Evolutionary conservation across 2,113 vertebrate genomes (phyloP).

Genomic region (Syngnathus floridae): DNA sequence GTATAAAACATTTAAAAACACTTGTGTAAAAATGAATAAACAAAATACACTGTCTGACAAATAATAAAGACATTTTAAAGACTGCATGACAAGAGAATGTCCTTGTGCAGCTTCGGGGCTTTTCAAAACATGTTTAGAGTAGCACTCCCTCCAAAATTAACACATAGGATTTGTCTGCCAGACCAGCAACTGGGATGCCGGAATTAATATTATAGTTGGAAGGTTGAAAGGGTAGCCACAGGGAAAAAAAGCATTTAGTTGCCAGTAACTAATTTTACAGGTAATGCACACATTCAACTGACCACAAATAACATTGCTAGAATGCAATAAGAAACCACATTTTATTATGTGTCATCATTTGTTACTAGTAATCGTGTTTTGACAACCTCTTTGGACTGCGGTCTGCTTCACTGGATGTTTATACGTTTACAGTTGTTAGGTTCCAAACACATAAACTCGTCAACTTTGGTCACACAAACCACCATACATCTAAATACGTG

Average conservation of each 20-base stretch:
- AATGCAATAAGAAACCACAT: constrained; percentile 11
- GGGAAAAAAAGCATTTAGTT: constrained; percentile 23
- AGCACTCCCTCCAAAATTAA: constrained; percentile 49
- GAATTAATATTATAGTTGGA: constrained; percentile 25
- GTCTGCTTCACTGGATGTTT: background rate
- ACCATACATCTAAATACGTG: background rate
- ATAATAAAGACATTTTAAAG: constrained; percentile 14
- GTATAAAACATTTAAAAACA: too few species aligned
- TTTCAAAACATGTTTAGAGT: constrained; percentile 38
- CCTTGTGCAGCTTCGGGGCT: constrained; percentile 11
- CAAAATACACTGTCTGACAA: background rate
- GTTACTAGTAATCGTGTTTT: background rate
- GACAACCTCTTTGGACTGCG: background rate
- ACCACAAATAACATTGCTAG: constrained; percentile 14
- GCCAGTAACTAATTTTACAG: constrained; percentile 14
- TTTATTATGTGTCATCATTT: background rate
- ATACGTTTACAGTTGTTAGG: background rate
- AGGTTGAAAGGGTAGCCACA: constrained; percentile 21
- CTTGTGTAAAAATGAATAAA: too few species aligned
- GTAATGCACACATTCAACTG: constrained; percentile 10
- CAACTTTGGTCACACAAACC: constrained; percentile 1
- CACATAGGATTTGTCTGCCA: constrained; percentile 26
- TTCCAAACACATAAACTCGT: background rate
- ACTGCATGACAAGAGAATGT: constrained; percentile 7
- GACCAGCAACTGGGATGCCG: constrained; percentile 29